Percentiles rank a stretch among this genome's conserved stretches.
Evolutionary conservation across 2,888 invertebrate genomes (phyloP).

Genomic region (Tipula lateralis): DNA sequence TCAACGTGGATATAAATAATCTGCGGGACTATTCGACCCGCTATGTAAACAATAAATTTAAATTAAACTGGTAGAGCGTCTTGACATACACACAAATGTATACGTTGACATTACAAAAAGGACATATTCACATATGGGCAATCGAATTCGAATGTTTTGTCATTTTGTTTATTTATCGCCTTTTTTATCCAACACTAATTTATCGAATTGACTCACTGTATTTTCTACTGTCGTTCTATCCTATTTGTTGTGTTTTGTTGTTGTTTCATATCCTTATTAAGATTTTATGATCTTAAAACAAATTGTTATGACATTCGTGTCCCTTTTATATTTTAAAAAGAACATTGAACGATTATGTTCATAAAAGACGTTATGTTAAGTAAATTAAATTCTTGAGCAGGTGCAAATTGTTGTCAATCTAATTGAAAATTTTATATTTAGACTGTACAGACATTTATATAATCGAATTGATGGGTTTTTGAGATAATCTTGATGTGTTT

Average conservation of each 20-base stretch:
- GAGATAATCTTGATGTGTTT: not conserved
- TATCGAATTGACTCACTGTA: not conserved
- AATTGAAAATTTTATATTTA: not conserved
- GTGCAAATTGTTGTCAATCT: not conserved
- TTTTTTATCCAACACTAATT: not conserved
- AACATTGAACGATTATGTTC: not conserved
- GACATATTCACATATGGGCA: not conserved
- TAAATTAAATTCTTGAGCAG: not conserved
- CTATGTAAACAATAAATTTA: not conserved
- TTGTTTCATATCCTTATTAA: not conserved
- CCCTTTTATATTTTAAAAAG: not conserved
- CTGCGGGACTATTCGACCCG: not conserved
- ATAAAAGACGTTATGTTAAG: not conserved
- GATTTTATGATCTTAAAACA: not conserved
- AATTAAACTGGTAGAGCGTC: not conserved
- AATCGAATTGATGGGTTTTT: not conserved
- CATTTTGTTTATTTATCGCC: not conserved
- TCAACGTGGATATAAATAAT: not conserved
- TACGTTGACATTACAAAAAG: not conserved
- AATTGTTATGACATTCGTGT: not conserved
- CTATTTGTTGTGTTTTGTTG: not conserved
- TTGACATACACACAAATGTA: not conserved
- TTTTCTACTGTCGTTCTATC: not conserved
- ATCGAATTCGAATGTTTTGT: not conserved
- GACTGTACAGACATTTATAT: too few species aligned